These are phyloP conservation scores for Mixornis gularis DNA, from an alignment of 2,113 vertebrate genomes.

Conservation along the genomic window DNA sequence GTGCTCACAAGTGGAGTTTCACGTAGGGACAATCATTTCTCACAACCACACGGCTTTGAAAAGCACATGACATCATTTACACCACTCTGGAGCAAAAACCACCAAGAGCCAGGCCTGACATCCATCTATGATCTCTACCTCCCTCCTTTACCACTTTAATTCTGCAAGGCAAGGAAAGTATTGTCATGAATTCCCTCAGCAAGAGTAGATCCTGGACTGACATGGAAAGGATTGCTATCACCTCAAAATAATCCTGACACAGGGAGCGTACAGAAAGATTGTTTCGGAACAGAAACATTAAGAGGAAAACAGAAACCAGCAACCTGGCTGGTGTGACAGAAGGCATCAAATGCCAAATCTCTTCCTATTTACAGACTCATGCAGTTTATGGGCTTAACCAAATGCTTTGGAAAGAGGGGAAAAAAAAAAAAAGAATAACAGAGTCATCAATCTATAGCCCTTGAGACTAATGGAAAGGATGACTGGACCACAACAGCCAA, in stretches of 20 bases:
- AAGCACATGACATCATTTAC: neutral
- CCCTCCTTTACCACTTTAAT: neutral
- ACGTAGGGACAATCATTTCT: neutral
- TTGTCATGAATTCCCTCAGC: neutral
- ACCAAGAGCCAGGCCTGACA: neutral
- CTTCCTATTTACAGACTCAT: neutral
- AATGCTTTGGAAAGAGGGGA: neutral
- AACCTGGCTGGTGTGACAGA: neutral
- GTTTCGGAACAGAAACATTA: slow-evolving; percentile 3
- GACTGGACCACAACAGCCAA: neutral
- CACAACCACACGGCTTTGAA: neutral
- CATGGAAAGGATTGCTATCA: neutral
- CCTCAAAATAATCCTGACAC: neutral
- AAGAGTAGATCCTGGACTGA: neutral
- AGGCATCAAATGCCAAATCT: neutral
- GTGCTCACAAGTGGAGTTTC: neutral
- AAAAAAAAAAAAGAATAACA: neutral
- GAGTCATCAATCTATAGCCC: neutral
- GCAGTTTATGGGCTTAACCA: neutral
- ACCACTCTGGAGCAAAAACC: neutral
- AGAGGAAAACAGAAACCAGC: neutral
- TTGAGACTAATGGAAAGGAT: neutral
- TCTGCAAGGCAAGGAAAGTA: neutral
- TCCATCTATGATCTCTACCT: neutral
- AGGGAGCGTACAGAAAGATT: neutral